Conservation (phyloP, 2,797 vertebrate genomes). For the Halcyon chelicuti region DNA sequence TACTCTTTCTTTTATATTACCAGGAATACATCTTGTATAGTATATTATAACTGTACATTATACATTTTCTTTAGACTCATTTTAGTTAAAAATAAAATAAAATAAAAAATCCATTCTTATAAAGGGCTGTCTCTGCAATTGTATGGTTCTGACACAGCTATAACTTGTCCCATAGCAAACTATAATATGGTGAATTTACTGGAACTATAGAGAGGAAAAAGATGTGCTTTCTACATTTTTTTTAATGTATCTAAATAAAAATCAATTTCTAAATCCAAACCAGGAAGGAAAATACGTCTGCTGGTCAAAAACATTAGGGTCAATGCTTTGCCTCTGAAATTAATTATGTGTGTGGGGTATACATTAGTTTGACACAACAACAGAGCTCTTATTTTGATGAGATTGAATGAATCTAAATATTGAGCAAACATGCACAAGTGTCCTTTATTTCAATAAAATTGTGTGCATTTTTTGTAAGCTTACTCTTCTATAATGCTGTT, state of each 20-base stretch:
- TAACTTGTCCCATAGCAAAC: not conserved
- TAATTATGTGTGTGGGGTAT: not conserved
- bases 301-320: not conserved
- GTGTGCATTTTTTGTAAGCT: not conserved
- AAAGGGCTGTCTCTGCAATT: not conserved
- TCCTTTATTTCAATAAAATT: not conserved
- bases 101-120: not conserved
- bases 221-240: not conserved
- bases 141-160: not conserved
- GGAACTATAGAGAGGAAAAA: not conserved
- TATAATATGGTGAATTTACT: not conserved
- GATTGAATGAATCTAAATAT: not conserved
- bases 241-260: not conserved
- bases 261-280: not conserved
- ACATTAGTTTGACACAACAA: not conserved
- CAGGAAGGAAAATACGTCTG: not conserved
- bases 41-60: not conserved
- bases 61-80: not conserved
- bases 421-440: not conserved
- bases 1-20: not conserved
- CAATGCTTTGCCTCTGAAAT: not conserved
- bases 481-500: not conserved
- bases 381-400: not conserved
- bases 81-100: not conserved
- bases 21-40: not conserved